A percentile compares a stretch with the other conserved stretches of the same genome.
Conservation (phyloP, 2,113 vertebrate genomes). For the Triplophysa tibetana region DNA sequence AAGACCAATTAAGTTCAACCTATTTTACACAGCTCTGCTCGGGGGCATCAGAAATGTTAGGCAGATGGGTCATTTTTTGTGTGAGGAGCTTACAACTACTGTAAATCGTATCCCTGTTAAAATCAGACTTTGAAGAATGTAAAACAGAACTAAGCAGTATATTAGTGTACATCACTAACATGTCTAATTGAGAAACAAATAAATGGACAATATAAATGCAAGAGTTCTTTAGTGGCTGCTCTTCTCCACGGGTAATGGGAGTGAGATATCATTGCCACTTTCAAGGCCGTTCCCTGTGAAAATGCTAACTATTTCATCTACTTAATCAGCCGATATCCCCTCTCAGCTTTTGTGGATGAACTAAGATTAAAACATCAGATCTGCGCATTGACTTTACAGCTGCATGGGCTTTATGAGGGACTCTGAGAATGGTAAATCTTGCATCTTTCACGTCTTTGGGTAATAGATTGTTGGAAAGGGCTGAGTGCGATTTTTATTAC, state of each 20-base stretch:
- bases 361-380: conserved; percentile 35
- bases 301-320: conserved; percentile 20
- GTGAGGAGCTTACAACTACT: background rate
- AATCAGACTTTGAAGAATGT: conserved; percentile 10
- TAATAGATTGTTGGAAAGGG: conserved; percentile 45
- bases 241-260: conserved; percentile 19
- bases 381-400: conserved; percentile 3
- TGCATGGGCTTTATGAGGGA: conserved; percentile 14
- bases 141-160: background rate
- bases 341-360: conserved; percentile 20
- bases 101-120: background rate
- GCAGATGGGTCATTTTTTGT: background rate
- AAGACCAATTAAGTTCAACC: conserved; percentile 15
- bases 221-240: conserved; percentile 25
- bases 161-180: conserved; percentile 10
- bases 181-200: conserved; percentile 31
- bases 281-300: conserved; percentile 20
- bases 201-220: conserved; percentile 22
- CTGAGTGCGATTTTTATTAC: conserved; percentile 45
- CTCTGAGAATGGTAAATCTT: conserved; percentile 38
- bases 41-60: conserved; percentile 9
- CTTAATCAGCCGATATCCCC: conserved; percentile 29
- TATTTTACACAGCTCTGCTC: conserved; percentile 33
- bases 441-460: conserved; percentile 42
- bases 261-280: conserved; percentile 22